phyloP scores from a whole-genome alignment of 2,888 invertebrate genomes.

The Ceriagrion tenellum region DNA sequence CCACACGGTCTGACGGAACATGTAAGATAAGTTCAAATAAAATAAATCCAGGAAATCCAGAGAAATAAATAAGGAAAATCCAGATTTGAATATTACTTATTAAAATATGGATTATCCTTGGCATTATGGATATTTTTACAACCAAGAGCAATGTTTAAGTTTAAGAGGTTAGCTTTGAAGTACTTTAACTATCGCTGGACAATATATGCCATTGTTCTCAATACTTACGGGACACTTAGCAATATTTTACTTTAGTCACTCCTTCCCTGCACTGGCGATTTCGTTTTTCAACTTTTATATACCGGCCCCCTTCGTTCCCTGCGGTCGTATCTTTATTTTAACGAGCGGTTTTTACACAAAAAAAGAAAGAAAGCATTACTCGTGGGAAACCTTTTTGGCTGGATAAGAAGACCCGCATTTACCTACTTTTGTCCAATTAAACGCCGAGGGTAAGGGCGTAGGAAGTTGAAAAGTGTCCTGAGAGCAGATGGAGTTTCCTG shows the following conservation, averaged over 20 bases:
- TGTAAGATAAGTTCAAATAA: no score
- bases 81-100: no score
- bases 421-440: slow-evolving; percentile 47
- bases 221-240: background rate
- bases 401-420: slow-evolving; percentile 47
- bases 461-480: slow-evolving; percentile 10
- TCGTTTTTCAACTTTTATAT: background rate
- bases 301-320: background rate
- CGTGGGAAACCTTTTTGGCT: slow-evolving; percentile 17
- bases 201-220: background rate
- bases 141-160: no score
- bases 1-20: no score
- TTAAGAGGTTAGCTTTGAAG: no score
- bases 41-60: no score
- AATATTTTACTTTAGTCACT: background rate
- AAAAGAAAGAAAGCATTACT: background rate
- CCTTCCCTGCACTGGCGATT: background rate
- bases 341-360: background rate
- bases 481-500: background rate
- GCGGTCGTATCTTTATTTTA: background rate
- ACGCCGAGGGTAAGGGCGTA: background rate
- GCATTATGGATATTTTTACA: no score
- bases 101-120: no score
- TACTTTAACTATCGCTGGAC: no score
- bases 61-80: no score